A percentile compares a stretch with the other conserved stretches of the same genome.
These are phyloP conservation scores for Pristis pectinata DNA, from an alignment of 2,797 vertebrate genomes.

Conservation along the genomic window DNA sequence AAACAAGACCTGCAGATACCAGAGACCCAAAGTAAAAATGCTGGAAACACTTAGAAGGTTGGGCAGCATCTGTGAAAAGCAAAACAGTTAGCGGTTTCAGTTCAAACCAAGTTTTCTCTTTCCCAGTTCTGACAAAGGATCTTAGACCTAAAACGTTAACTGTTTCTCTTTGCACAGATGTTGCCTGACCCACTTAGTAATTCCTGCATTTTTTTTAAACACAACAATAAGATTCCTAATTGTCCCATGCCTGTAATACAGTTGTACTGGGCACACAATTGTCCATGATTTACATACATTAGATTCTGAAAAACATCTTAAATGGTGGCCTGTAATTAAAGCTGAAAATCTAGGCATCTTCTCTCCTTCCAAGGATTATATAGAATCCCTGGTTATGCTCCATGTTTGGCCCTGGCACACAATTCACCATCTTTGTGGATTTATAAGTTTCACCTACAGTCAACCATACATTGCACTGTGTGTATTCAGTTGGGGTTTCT, in stretches of 20 bases:
- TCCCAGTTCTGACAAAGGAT: too few relatives aligned
- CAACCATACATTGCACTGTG: background rate
- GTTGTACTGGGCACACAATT: too few relatives aligned
- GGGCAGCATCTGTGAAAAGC: too few relatives aligned
- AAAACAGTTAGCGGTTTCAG: too few relatives aligned
- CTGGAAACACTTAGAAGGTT: too few relatives aligned
- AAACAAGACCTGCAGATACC: too few relatives aligned
- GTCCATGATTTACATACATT: background rate
- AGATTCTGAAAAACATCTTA: background rate
- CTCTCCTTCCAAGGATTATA: background rate
- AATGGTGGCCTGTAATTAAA: background rate
- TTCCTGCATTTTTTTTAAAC: too few relatives aligned
- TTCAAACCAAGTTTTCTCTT: too few relatives aligned
- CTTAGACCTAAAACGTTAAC: too few relatives aligned
- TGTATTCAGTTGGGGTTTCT: background rate
- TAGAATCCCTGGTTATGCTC: background rate
- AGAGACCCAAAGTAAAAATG: too few relatives aligned
- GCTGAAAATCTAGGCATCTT: background rate
- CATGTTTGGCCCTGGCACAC: background rate
- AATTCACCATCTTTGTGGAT: background rate
- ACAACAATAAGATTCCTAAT: background rate
- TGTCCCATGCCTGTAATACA: background rate
- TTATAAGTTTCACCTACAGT: background rate
- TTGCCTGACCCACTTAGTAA: too few relatives aligned
- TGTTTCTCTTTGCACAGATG: too few relatives aligned